These are phyloP conservation scores for Vidua chalybeata DNA, from an alignment of 2,113 vertebrate species.

Conservation along the genomic window DNA sequence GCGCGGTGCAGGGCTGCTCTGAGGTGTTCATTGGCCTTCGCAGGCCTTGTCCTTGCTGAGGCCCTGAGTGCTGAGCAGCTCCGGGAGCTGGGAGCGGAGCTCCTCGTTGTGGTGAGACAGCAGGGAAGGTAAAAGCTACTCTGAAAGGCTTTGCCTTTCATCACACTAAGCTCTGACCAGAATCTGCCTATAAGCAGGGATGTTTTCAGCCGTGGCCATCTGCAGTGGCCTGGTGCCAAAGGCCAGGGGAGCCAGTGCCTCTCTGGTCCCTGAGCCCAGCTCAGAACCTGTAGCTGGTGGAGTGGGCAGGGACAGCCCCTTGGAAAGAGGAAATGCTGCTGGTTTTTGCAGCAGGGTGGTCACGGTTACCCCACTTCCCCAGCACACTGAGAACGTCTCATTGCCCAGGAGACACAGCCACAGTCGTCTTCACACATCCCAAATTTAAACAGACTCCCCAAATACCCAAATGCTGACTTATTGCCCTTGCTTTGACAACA, in stretches of 20 bases:
- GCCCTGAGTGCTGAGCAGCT: background rate
- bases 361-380: background rate
- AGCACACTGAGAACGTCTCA: fast-evolving
- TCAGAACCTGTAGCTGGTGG: background rate
- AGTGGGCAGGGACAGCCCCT: background rate
- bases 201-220: background rate
- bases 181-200: background rate
- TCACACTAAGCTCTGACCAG: background rate
- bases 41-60: background rate
- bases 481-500: background rate
- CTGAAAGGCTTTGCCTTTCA: background rate
- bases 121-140: background rate
- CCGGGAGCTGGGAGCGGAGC: fast-evolving
- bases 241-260: too few species aligned
- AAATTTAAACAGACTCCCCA: background rate
- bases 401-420: background rate
- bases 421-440: background rate
- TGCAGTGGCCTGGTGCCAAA: background rate
- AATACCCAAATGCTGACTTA: background rate
- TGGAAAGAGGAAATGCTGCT: background rate
- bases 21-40: background rate
- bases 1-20: background rate
- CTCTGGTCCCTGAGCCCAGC: fast-evolving
- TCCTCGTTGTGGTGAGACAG: fast-evolving
- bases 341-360: background rate